These are phyloP conservation scores for Psix sp. DNA, from an alignment of 1,140 invertebrate genomes.

Conservation along the genomic window DNA sequence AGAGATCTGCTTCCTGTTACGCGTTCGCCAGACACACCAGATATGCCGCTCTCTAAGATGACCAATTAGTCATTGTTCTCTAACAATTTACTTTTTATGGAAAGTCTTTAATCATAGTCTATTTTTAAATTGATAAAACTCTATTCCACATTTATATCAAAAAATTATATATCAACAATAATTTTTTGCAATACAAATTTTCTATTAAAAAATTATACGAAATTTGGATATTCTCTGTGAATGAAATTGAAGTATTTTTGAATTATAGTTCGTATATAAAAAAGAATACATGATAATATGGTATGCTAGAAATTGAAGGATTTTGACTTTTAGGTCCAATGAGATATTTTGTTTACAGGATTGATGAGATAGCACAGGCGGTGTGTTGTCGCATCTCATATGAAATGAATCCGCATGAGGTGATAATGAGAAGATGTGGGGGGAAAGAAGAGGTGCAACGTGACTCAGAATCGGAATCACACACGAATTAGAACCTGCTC, in stretches of 20 bases:
- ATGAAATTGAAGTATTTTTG: no score
- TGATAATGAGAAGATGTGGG: constrained; percentile 17
- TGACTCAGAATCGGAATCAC: constrained; percentile 54
- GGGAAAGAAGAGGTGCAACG: constrained; percentile 26
- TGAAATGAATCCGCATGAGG: constrained; percentile 28
- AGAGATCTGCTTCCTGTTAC: constrained; percentile 58
- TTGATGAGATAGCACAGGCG: constrained; percentile 5
- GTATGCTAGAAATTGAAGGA: no score
- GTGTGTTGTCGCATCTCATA: constrained; percentile 27
- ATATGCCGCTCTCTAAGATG: constrained; percentile 2
- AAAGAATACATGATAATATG: no score
- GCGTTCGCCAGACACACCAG: constrained; percentile 18
- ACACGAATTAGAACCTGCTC: constrained; percentile 77
- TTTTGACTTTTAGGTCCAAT: no score
- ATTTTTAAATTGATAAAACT: no score
- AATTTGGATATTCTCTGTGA: no score
- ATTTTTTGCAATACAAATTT: no score
- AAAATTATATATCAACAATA: no score
- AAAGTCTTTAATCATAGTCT: no score
- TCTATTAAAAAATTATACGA: no score
- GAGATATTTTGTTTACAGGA: constrained; percentile 13
- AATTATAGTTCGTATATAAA: no score
- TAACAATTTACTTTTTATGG: constrained; percentile 1
- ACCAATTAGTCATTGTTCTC: constrained; percentile 42
- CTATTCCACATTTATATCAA: no score